A percentile compares a stretch with the other conserved stretches of the same genome.
phyloP scores from a whole-genome alignment of 2,797 vertebrate genomes.

The Halcyon chelicuti region DNA sequence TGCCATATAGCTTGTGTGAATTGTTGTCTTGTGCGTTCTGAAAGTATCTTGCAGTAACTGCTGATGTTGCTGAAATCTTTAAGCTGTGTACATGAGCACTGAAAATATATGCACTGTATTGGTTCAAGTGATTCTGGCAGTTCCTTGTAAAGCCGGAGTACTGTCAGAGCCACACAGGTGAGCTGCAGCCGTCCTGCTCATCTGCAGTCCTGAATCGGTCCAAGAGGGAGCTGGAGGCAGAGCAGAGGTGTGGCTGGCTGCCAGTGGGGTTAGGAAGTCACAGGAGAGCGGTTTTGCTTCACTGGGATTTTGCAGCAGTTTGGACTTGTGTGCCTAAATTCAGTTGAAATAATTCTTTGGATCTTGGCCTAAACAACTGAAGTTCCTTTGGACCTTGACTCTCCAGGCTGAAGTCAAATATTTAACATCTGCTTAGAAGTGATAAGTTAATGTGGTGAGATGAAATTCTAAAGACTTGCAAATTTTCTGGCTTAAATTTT shows the following conservation, averaged over 20 bases:
- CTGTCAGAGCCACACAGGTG: accelerated
- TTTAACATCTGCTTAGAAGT: neutral
- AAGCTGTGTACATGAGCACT: neutral
- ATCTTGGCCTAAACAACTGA: slow-evolving; percentile 6
- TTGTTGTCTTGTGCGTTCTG: neutral
- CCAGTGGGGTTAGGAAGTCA: neutral
- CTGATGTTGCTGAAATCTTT: neutral
- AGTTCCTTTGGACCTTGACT: slow-evolving; percentile 31
- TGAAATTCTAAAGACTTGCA: neutral
- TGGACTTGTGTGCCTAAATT: neutral
- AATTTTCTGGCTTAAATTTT: neutral
- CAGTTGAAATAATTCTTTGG: neutral
- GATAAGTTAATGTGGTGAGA: neutral
- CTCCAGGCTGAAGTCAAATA: slow-evolving; percentile 34
- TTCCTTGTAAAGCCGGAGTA: accelerated
- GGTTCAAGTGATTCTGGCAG: neutral
- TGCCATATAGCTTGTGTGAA: neutral
- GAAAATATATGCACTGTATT: neutral
- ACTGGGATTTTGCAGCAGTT: neutral
- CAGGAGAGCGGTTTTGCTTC: neutral
- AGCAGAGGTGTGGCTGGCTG: neutral
- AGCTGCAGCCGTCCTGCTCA: accelerated
- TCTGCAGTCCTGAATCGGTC: neutral
- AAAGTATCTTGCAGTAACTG: neutral
- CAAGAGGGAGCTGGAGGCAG: neutral